phyloP scores from a whole-genome alignment of 92 coral and sea anemone species.

The Diadumene lineata region DNA sequence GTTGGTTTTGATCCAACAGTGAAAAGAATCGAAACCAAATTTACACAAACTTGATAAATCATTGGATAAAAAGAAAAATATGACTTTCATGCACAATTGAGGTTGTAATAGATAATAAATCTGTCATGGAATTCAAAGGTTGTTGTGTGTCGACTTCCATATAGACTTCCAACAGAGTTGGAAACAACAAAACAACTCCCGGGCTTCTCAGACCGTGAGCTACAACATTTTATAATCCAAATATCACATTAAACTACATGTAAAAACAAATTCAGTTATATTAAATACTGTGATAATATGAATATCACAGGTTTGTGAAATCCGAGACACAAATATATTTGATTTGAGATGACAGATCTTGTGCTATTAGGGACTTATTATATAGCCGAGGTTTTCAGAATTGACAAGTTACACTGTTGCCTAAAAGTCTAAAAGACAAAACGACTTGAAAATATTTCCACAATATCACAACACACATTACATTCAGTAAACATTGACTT shows the following conservation, averaged over 20 bases:
- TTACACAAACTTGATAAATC: too few relatives aligned
- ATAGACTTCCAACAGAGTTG: not conserved
- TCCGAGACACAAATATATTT: not conserved
- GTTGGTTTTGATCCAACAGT: too few relatives aligned
- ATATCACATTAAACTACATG: slow-evolving; percentile 11
- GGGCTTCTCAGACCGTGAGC: not conserved
- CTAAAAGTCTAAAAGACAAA: slow-evolving; percentile 13
- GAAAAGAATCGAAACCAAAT: too few relatives aligned
- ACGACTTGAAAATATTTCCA: slow-evolving; percentile 7
- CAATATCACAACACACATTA: slow-evolving; percentile 30
- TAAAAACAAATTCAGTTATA: not conserved
- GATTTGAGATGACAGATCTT: slow-evolving; percentile 15
- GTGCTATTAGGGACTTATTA: not conserved
- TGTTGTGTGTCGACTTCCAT: not conserved
- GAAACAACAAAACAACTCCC: not conserved
- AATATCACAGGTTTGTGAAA: not conserved
- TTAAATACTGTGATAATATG: not conserved
- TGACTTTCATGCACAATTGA: too few relatives aligned
- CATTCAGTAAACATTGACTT: not conserved
- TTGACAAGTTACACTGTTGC: not conserved
- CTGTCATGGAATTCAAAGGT: too few relatives aligned
- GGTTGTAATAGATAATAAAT: too few relatives aligned
- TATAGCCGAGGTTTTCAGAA: not conserved
- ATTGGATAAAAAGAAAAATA: too few relatives aligned
- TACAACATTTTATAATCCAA: slow-evolving; percentile 16